Evolutionary conservation across 2,888 invertebrate species (phyloP), one percentile per base, ranked within the genome.

Genomic region (Dermolepida albohirtum): DNA sequence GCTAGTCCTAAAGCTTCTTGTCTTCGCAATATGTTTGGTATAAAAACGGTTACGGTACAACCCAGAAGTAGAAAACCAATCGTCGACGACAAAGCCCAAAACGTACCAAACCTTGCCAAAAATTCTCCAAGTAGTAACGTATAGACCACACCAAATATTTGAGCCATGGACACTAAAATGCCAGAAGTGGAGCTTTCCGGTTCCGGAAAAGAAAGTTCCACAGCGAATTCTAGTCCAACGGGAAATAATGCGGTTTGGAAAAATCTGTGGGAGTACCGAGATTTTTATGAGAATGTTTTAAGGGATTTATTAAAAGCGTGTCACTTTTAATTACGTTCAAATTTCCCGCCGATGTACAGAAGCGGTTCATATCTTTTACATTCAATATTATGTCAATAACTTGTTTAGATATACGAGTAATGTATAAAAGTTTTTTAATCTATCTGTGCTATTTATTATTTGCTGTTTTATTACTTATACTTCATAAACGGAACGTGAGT

Each of bases 101-200:
- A 72, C 4, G 68, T 52, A 8, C 72, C 73, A 7, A 70, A 50
- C 8, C 39, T 22, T n/a, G 41, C 34, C 16, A 69, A 57, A 7
- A 74, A 44, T 12, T 55, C 11, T n/a, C 71, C 70, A 47, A 73
- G 67, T 27, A 71, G 6, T 27, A 73, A 34, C 1, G 71, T 72
- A 41, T 75, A 73, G 8, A 71, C 47, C 11, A 78, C 74, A 1
- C 78, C 78, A 47, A 72, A 73, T 12, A 75, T 70, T 69, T 79
- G 77, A 0, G 76, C 75, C 11, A 74, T 73, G 0, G 77, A 76
- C 40, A 76, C 76, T 7, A 80, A 52, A 17, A 79, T 64, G 4
- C 78, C 79, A 0, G 76, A 73, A 1, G 78, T 78, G 5, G 78
- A 78, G n/a, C 74, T 74, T 68, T 79, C 78, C 8, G 77, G 73